These are phyloP conservation scores for Machimus atricapillus DNA, from an alignment of 2,888 invertebrate species.

Conservation along the genomic window DNA sequence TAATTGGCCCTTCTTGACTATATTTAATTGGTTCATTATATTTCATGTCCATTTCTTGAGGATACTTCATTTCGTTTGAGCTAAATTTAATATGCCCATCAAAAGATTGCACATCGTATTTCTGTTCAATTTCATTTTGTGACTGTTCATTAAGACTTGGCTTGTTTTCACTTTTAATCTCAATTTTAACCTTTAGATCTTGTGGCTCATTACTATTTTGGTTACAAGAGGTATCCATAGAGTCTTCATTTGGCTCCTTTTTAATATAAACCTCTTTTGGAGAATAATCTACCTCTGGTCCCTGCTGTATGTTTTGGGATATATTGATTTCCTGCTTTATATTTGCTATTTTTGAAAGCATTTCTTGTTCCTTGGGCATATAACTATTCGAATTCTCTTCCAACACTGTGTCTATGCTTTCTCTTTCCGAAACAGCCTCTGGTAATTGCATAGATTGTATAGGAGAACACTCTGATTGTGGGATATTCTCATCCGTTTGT, in stretches of 20 bases:
- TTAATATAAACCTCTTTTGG: conserved; percentile 71
- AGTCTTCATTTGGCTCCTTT: conserved; percentile 63
- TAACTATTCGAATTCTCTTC: conserved; percentile 42
- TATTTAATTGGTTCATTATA: conserved; percentile 59
- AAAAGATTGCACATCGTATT: conserved; percentile 62
- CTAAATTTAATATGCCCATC: conserved; percentile 51
- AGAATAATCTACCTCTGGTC: conserved; percentile 62
- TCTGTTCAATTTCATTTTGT: conserved; percentile 60
- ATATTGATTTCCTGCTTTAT: conserved; percentile 60
- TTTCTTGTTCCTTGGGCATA: conserved; percentile 58
- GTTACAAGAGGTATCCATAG: conserved; percentile 61
- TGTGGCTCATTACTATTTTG: conserved; percentile 70
- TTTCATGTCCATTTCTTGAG: conserved; percentile 54
- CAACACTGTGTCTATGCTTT: background rate
- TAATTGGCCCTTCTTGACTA: conserved; percentile 50
- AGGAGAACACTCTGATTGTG: background rate
- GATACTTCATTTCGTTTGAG: conserved; percentile 43
- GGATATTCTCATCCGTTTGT: conserved; percentile 35
- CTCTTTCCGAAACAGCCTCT: conserved; percentile 23
- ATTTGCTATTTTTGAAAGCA: conserved; percentile 60
- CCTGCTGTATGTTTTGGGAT: conserved; percentile 34
- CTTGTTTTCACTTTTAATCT: conserved; percentile 64
- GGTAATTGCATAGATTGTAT: background rate
- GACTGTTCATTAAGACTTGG: conserved; percentile 51
- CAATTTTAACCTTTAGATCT: conserved; percentile 76